Conservation (phyloP, 2,797 vertebrate genomes). For the Bradypodion ventrale region DNA sequence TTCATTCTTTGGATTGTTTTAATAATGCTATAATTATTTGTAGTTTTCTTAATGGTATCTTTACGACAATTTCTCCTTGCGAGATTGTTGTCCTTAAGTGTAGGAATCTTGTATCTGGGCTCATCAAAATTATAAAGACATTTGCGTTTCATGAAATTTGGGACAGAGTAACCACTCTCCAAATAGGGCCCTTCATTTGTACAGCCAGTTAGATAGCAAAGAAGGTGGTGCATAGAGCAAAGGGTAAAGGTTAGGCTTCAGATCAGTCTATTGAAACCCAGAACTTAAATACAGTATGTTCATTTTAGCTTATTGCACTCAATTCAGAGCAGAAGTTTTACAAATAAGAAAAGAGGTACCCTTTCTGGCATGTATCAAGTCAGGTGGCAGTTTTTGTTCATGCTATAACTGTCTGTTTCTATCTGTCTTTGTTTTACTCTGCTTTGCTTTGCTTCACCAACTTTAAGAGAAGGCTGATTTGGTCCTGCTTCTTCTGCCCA, state of each 20-base stretch:
- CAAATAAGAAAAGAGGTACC: not conserved
- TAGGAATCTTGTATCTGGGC: not conserved
- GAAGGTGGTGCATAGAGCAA: not conserved
- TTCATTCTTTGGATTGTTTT: not conserved
- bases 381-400: not conserved
- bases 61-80: slow-evolving; percentile 6
- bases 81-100: not conserved
- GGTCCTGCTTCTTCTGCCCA: not conserved
- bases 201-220: not conserved
- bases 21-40: not conserved
- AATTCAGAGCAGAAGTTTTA: not conserved
- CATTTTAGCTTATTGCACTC: not conserved
- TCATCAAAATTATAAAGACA: not conserved
- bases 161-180: not conserved
- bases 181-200: not conserved
- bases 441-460: too few species aligned
- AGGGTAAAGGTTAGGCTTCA: not conserved
- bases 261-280: not conserved
- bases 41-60: not conserved
- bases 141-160: too few species aligned
- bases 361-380: not conserved
- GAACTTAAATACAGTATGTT: not conserved
- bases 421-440: too few species aligned
- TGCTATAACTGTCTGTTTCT: not conserved
- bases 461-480: not conserved